A percentile compares a stretch with the other conserved stretches of the same genome.
phyloP scores from a whole-genome alignment of 1,140 invertebrate species.

The Acyrthosiphon pisum region DNA sequence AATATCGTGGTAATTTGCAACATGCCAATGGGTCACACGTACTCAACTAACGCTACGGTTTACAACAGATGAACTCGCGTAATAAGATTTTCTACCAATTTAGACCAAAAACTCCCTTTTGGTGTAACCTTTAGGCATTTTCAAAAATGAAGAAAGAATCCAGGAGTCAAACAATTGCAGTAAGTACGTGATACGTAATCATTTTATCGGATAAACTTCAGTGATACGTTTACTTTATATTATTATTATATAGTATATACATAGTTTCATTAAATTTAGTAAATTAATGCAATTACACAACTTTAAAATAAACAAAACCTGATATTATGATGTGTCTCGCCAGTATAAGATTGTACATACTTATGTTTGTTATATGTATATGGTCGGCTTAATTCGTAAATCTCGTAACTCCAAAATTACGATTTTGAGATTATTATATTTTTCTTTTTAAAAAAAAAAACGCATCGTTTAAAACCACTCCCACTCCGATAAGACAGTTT shows the following conservation, averaged over 20 bases:
- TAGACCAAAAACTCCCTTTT: not conserved
- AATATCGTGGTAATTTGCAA: conserved; percentile 36
- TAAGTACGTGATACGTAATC: conserved; percentile 34
- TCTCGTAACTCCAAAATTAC: no score
- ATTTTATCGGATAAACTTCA: conserved; percentile 24
- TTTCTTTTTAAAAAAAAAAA: no score
- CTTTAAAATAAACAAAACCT: not conserved
- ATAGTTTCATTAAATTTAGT: not conserved
- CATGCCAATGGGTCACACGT: not conserved
- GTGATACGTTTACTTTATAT: not conserved
- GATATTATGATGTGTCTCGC: not conserved
- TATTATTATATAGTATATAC: not conserved
- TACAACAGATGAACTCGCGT: not conserved
- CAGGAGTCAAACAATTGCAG: not conserved
- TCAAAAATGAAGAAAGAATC: conserved; percentile 3
- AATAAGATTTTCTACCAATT: conserved; percentile 37
- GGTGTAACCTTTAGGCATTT: conserved; percentile 3
- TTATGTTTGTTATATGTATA: not conserved
- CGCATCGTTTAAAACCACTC: no score
- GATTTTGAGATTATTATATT: no score
- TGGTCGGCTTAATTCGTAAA: no score
- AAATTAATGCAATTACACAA: not conserved
- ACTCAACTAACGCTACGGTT: conserved; percentile 25
- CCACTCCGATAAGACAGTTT: no score
- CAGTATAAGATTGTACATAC: not conserved